Conservation (phyloP, 2,888 invertebrate species). For the Busseola fusca region DNA sequence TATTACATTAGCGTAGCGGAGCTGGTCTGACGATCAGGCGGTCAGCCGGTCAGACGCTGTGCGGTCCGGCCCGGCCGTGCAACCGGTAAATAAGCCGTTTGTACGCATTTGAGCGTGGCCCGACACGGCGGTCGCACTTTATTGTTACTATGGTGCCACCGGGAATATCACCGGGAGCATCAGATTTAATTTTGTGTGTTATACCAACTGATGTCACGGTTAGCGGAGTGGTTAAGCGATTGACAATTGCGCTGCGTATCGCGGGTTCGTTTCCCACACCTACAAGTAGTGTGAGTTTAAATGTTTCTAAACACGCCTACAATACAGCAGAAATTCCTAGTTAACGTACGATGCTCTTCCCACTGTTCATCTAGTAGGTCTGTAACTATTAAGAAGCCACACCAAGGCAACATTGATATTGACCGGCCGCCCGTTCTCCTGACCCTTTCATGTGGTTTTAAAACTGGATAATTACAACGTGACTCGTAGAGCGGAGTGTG, state of each 20-base stretch:
- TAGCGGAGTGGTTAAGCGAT: too few species aligned
- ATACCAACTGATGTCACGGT: not conserved
- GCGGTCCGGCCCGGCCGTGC: slow-evolving; percentile 13
- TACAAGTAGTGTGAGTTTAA: too few species aligned
- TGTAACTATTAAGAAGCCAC: not conserved
- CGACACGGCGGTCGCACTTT: slow-evolving; percentile 24
- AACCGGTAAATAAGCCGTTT: slow-evolving; percentile 39
- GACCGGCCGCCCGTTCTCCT: slow-evolving; percentile 1
- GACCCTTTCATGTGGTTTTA: slow-evolving; percentile 17
- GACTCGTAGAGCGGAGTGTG: slow-evolving; percentile 19
- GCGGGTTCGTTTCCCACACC: too few species aligned
- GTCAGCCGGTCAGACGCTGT: slow-evolving; percentile 21
- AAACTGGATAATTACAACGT: slow-evolving; percentile 20
- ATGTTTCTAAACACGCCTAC: too few species aligned
- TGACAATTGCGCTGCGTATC: too few species aligned
- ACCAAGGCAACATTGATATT: slow-evolving; percentile 8
- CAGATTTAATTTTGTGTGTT: not conserved
- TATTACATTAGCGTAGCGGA: slow-evolving; percentile 28
- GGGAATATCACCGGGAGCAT: not conserved
- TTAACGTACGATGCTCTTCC: not conserved
- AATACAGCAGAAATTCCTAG: too few species aligned
- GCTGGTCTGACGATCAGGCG: not conserved
- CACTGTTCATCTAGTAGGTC: not conserved
- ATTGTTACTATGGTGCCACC: slow-evolving; percentile 24
- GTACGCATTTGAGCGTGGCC: slow-evolving; percentile 35